Evolutionary conservation across 2,113 vertebrate species (phyloP), one percentile per base, ranked within the genome.

Genomic region (Pelusios castaneus): DNA sequence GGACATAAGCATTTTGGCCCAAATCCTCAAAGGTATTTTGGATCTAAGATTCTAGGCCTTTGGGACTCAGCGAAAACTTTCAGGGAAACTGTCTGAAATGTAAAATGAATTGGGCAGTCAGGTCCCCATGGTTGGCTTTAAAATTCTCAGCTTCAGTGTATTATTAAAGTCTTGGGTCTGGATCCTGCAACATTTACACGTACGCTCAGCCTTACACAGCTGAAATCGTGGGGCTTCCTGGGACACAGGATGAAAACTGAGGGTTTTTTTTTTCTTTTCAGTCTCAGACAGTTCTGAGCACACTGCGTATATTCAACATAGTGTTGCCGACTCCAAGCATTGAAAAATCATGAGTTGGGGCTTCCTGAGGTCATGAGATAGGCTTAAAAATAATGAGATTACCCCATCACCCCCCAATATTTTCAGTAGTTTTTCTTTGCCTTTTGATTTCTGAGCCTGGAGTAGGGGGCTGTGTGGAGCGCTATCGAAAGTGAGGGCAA

Each of bases 1-100:
- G 45, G 80, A 88, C 27, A 12, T 38, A 82, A 77, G 9, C 0
- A 0, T n/a, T 92, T 19, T n/a, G 17, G 8, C 34, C 16, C 34
- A 67, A 67, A 67, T 67, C 34, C 34, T n/a, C 60, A 67, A 19
- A 70, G n/a, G n/a, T 70, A 70, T 22, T 70, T 38, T 22, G 31
- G n/a, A 70, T 21, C 19, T 22, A 38, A 70, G 34, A n/a, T 70
- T 38, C 34, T 22, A 8, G 34, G 34, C 19, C 34, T 67, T 85
- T 14, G 84, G 14, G 38, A 77, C 16, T 2, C 78, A n/a, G 25
- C 54, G 41, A 6, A 81, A 82, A 34, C 25, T 9, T 24, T 29
- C 54, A 82, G 31, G 17, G 63, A 85, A 94, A 78, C 47, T 16
- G 2, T 56, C 22, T 70, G n/a, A 70, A 70, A 70, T 70, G 21